A percentile compares a stretch with the other conserved stretches of the same genome.
phyloP scores from a whole-genome alignment of 1,140 invertebrate genomes.

The Drosophila kohkoa region DNA sequence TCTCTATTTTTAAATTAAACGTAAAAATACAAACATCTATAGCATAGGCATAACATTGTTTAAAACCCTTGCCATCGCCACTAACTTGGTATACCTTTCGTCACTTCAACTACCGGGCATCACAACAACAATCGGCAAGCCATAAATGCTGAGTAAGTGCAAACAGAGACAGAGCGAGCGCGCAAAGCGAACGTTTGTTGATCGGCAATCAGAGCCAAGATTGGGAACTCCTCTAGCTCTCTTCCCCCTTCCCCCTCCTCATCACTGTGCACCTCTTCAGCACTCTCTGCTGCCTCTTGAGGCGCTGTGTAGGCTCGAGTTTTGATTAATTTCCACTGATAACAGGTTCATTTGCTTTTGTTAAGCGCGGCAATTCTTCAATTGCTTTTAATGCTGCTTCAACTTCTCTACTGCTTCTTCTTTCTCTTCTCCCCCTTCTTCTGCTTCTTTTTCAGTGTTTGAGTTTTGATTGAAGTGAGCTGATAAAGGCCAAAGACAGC shows the following conservation, averaged over 20 bases:
- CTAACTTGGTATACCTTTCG: neutral
- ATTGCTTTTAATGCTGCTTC: slow-evolving; percentile 59
- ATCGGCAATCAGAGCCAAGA: slow-evolving; percentile 7
- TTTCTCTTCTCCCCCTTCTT: neutral
- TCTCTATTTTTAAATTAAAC: too few species aligned
- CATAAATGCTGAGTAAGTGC: slow-evolving; percentile 80
- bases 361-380: slow-evolving; percentile 78
- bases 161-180: slow-evolving; percentile 48
- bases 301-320: neutral
- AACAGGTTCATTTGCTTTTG: slow-evolving; percentile 84
- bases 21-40: too few species aligned
- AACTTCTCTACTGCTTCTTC: neutral
- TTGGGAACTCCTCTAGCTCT: slow-evolving; percentile 11
- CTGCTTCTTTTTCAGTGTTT: neutral
- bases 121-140: slow-evolving; percentile 55
- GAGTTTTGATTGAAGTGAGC: slow-evolving; percentile 49
- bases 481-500: slow-evolving; percentile 33
- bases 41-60: too few species aligned
- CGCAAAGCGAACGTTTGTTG: slow-evolving; percentile 7
- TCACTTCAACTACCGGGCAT: neutral
- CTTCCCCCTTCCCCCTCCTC: neutral
- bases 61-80: too few species aligned
- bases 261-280: neutral
- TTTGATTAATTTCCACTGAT: slow-evolving; percentile 83
- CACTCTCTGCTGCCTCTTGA: neutral